phyloP scores from a whole-genome alignment of 2,888 invertebrate genomes.

The Drosophila limbata region DNA sequence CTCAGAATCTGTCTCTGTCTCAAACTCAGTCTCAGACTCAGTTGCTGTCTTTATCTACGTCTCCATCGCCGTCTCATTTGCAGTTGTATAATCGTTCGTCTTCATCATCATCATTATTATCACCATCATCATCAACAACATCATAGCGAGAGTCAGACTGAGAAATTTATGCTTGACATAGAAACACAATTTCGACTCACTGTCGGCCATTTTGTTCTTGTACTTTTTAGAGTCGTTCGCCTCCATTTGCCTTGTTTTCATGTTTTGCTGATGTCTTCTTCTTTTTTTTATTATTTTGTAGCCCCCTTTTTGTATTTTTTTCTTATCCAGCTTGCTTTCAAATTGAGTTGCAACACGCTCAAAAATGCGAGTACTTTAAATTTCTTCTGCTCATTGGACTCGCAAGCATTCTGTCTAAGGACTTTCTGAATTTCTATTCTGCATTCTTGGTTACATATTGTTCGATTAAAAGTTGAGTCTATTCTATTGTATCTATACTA shows the following conservation, averaged over 20 bases:
- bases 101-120: conserved; percentile 44
- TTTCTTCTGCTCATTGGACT: conserved; percentile 32
- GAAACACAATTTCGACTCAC: conserved; percentile 77
- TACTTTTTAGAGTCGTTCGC: conserved; percentile 21
- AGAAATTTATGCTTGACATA: conserved; percentile 80
- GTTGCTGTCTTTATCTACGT: neutral
- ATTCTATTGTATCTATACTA: too few species aligned
- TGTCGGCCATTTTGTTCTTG: conserved; percentile 66
- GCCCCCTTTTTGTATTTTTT: neutral
- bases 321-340: conserved; percentile 23
- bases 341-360: conserved; percentile 64
- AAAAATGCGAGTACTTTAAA: conserved; percentile 14
- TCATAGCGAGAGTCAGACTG: neutral
- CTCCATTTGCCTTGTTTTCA: conserved; percentile 50
- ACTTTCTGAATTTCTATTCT: neutral
- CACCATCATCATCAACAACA: conserved; percentile 6
- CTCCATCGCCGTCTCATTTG: conserved; percentile 45
- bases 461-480: neutral
- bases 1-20: conserved; percentile 2
- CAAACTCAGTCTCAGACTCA: neutral
- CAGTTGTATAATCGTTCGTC: conserved; percentile 63
- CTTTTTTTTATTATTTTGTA: conserved; percentile 10
- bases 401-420: conserved; percentile 33
- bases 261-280: conserved; percentile 22
- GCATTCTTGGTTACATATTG: neutral